A percentile compares a stretch with the other conserved stretches of the same genome.
Evolutionary conservation across 2,113 vertebrate genomes (phyloP).

Genomic region (Progne subis): DNA sequence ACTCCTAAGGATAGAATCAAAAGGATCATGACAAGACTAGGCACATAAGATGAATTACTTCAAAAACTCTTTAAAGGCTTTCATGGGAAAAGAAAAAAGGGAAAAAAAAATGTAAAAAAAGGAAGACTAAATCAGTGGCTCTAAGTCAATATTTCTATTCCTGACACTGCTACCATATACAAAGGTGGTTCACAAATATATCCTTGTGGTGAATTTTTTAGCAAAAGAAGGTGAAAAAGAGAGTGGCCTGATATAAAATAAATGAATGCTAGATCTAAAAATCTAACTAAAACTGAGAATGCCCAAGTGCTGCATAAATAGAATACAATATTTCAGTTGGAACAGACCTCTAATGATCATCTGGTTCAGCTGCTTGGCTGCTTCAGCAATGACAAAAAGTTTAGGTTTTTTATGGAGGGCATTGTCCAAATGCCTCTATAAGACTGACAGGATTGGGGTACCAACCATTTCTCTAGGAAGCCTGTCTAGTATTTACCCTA

Average conservation of each 20-base stretch:
- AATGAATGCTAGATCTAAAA: neutral
- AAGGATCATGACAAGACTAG: neutral
- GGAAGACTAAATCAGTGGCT: neutral
- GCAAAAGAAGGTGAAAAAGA: neutral
- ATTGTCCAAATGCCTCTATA: neutral
- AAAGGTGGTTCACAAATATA: neutral
- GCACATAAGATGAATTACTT: neutral
- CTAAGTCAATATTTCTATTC: neutral
- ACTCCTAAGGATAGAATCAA: neutral
- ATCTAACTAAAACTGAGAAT: neutral
- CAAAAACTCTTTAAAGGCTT: neutral
- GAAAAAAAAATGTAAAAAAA: neutral
- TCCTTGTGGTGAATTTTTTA: neutral
- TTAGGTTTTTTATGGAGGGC: neutral
- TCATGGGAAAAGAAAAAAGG: neutral
- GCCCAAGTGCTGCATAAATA: neutral
- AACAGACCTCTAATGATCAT: neutral
- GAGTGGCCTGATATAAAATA: neutral
- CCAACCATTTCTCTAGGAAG: neutral
- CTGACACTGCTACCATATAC: neutral
- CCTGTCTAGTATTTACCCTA: neutral
- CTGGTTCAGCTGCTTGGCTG: neutral
- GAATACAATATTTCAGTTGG: neutral
- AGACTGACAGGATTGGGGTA: neutral
- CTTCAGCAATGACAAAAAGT: neutral